These are phyloP conservation scores for Ischnus inquisitorius DNA, from an alignment of 2,888 invertebrate genomes.

Conservation along the genomic window DNA sequence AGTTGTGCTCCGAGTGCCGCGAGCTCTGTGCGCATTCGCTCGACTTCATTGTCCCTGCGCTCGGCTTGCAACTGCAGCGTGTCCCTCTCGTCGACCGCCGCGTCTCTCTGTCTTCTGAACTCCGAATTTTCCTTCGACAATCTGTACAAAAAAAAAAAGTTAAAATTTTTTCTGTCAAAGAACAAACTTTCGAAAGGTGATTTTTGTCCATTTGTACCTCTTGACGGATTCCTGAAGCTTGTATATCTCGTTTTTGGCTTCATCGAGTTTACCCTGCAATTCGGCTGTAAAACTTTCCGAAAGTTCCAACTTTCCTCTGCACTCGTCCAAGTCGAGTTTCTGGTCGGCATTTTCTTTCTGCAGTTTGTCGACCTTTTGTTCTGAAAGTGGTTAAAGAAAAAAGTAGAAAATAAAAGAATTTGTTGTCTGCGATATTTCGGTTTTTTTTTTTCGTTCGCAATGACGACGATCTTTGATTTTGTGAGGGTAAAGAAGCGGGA, in stretches of 20 bases:
- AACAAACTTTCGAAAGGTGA: conserved; percentile 1
- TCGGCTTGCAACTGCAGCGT: conserved; percentile 90
- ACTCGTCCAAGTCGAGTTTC: conserved; percentile 89
- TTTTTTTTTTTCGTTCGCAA: neutral
- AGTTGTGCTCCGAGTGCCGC: conserved; percentile 91
- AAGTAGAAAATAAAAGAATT: neutral
- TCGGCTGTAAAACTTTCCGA: conserved; percentile 89
- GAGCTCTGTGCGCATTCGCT: conserved; percentile 90
- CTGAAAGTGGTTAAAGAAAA: conserved; percentile 85
- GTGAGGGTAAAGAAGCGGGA: neutral
- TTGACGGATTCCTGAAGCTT: conserved; percentile 89
- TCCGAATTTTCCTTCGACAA: conserved; percentile 89
- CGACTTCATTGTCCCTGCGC: conserved; percentile 91
- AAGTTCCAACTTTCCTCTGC: conserved; percentile 88
- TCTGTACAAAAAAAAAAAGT: conserved; percentile 72
- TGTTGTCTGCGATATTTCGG: neutral
- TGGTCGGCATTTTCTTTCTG: conserved; percentile 87
- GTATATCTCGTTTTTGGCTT: conserved; percentile 88
- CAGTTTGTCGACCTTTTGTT: conserved; percentile 87
- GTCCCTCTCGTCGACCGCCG: conserved; percentile 91
- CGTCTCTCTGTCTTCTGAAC: conserved; percentile 90
- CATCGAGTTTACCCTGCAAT: conserved; percentile 89
- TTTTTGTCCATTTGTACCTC: conserved; percentile 82
- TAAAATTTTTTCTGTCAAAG: neutral
- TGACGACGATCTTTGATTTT: neutral